These are phyloP conservation scores for Zaprionus lachaisei DNA, from an alignment of 1,140 invertebrate genomes.

Conservation along the genomic window DNA sequence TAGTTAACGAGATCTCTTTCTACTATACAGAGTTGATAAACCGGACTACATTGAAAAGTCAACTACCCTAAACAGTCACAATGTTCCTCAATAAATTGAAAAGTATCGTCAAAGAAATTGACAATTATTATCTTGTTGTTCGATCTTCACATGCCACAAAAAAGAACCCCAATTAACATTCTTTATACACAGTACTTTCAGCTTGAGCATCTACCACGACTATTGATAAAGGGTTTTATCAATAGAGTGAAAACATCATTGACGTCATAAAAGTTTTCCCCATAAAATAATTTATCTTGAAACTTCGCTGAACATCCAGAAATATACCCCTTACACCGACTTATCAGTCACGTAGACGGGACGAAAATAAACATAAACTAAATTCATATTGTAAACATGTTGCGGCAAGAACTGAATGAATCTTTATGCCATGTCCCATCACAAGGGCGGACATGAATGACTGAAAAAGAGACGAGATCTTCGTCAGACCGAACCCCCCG, in stretches of 20 bases:
- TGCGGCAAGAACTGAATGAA: slow-evolving; percentile 33
- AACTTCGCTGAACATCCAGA: slow-evolving; percentile 23
- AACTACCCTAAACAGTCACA: too few species aligned
- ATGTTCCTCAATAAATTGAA: background rate
- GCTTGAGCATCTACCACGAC: background rate
- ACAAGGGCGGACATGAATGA: slow-evolving; percentile 20
- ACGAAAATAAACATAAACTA: slow-evolving; percentile 31
- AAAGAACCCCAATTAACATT: background rate
- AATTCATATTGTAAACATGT: slow-evolving; percentile 40
- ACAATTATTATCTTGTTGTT: background rate
- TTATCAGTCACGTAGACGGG: slow-evolving; percentile 50
- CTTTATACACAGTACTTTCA: background rate
- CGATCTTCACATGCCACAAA: background rate
- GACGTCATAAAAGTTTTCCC: slow-evolving; percentile 22
- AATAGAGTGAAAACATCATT: slow-evolving; percentile 9
- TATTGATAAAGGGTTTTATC: background rate
- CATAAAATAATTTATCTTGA: slow-evolving; percentile 33
- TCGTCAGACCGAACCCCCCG: slow-evolving; percentile 4
- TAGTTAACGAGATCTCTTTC: too few species aligned
- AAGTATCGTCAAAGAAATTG: background rate
- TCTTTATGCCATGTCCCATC: slow-evolving; percentile 32
- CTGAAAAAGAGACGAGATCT: slow-evolving; percentile 1
- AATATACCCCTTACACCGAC: slow-evolving; percentile 6
- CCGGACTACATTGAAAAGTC: too few species aligned
- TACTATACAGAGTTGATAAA: too few species aligned